A percentile compares a stretch with the other conserved stretches of the same genome.
These are phyloP conservation scores for Acyrthosiphon pisum DNA, from an alignment of 1,140 invertebrate genomes.

Conservation along the genomic window DNA sequence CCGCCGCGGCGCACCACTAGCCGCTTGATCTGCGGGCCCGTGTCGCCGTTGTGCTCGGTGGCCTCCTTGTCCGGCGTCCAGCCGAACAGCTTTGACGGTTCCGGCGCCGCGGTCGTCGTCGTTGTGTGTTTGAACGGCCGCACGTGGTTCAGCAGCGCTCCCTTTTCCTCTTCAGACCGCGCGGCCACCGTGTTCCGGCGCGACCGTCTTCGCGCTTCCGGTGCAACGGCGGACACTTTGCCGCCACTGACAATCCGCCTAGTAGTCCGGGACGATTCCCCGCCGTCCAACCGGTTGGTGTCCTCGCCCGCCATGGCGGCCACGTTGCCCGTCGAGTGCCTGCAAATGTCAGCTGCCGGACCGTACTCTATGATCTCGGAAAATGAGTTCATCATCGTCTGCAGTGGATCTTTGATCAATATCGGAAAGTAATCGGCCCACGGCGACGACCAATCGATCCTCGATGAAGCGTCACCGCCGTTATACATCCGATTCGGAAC, in stretches of 20 bases:
- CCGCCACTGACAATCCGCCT: too few relatives aligned
- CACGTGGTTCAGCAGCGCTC: constrained; percentile 19
- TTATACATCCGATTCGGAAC: neutral
- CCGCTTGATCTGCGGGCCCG: constrained; percentile 71
- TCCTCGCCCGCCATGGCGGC: neutral
- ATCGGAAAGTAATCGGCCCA: constrained; percentile 65
- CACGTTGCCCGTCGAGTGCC: constrained; percentile 43
- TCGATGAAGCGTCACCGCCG: neutral
- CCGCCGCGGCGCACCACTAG: constrained; percentile 73
- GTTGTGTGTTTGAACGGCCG: constrained; percentile 58
- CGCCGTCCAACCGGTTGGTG: neutral
- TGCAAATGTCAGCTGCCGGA: constrained; percentile 66
- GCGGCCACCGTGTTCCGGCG: neutral
- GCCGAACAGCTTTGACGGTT: neutral
- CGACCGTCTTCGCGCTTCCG: neutral
- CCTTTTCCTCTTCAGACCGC: constrained; percentile 18
- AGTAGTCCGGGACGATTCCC: neutral
- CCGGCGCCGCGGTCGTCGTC: constrained; percentile 31
- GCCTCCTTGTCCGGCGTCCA: neutral
- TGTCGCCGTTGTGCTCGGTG: constrained; percentile 56
- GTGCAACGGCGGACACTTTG: too few relatives aligned
- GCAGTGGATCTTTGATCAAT: constrained; percentile 67
- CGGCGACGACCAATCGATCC: constrained; percentile 50
- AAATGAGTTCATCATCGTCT: constrained; percentile 62
- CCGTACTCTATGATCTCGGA: constrained; percentile 69